Conservation (phyloP, 2,113 vertebrate species). For the Platysternon megacephalum region DNA sequence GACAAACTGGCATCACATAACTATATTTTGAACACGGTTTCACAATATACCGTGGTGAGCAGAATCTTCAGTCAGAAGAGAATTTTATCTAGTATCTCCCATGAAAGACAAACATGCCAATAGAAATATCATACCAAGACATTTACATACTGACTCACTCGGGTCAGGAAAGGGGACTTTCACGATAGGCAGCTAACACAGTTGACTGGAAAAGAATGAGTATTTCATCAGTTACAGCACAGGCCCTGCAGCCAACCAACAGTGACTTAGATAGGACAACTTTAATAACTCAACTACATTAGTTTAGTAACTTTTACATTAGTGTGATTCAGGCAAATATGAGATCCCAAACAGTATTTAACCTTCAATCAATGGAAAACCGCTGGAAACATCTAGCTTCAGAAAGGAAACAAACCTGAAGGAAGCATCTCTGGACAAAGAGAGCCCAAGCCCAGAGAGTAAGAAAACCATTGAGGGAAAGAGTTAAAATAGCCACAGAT, state of each 20-base stretch:
- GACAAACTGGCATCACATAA: not conserved
- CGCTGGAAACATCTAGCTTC: not conserved
- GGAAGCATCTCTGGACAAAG: not conserved
- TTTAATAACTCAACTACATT: not conserved
- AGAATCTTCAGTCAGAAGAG: not conserved
- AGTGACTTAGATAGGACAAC: not conserved
- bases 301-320: accelerated
- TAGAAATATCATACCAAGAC: not conserved
- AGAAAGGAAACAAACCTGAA: not conserved
- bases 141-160: no score
- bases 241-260: not conserved
- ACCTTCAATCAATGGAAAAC: not conserved
- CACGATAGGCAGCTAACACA: not conserved
- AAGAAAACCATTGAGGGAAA: not conserved
- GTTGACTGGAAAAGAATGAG: not conserved
- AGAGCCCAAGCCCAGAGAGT: not conserved
- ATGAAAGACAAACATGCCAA: not conserved
- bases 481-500: not conserved
- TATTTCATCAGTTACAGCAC: accelerated
- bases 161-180: not conserved
- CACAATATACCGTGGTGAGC: not conserved
- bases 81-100: not conserved
- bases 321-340: accelerated
- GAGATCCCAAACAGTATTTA: not conserved
- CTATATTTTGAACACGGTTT: not conserved